These are phyloP conservation scores for Heliconius aoede DNA, from an alignment of 2,888 invertebrate genomes.

Conservation along the genomic window DNA sequence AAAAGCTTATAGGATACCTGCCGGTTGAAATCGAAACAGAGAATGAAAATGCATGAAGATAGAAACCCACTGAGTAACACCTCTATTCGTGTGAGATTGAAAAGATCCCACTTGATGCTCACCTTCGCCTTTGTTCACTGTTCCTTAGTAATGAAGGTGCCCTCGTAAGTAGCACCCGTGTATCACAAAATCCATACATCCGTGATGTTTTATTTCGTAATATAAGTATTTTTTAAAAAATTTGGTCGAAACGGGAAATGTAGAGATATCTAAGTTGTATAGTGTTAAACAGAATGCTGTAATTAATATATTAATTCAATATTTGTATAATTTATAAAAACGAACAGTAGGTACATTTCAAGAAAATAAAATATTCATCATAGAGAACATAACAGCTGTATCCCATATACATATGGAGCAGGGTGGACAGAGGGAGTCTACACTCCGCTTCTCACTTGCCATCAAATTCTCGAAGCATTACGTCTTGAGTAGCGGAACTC, in stretches of 20 bases:
- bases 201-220: background rate
- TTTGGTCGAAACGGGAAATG: background rate
- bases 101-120: slow-evolving; percentile 26
- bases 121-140: slow-evolving; percentile 15
- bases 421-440: no score
- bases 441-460: no score
- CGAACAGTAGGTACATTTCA: no score
- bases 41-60: slow-evolving; percentile 10
- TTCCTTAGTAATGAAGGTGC: slow-evolving; percentile 19
- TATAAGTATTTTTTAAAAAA: background rate
- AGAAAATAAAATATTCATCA: no score
- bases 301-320: background rate
- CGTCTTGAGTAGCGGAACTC: background rate
- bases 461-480: background rate
- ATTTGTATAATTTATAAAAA: no score
- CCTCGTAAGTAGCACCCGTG: slow-evolving; percentile 8
- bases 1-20: background rate
- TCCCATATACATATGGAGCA: no score
- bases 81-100: slow-evolving; percentile 26
- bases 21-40: slow-evolving; percentile 7
- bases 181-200: background rate
- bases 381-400: no score
- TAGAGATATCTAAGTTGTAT: background rate
- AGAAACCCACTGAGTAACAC: slow-evolving; percentile 24
- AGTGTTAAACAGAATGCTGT: background rate